Evolutionary conservation across 1,140 invertebrate genomes (phyloP).

Genomic region (Orius laevigatus): DNA sequence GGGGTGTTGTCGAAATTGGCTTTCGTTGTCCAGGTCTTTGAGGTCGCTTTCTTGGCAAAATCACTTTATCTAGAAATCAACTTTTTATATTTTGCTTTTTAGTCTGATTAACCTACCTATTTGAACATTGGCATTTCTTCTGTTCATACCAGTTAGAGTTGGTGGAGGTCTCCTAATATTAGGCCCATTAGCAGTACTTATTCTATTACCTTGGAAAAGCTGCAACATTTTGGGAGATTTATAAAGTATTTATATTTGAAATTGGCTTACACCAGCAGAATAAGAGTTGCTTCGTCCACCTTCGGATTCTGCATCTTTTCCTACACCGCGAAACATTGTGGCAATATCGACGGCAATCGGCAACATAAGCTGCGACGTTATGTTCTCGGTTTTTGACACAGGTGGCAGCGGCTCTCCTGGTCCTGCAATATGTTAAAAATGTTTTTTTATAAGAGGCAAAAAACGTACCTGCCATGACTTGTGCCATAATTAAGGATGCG

Average conservation of each 20-base stretch:
- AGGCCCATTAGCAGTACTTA: neutral
- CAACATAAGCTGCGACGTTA: constrained; percentile 37
- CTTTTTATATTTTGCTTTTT: neutral
- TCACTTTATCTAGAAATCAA: neutral
- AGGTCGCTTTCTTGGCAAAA: neutral
- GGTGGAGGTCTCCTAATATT: constrained; percentile 10
- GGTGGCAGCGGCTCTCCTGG: constrained; percentile 9
- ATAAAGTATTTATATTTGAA: neutral
- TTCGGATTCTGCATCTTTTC: constrained; percentile 8
- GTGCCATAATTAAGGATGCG: constrained; percentile 40
- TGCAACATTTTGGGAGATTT: neutral
- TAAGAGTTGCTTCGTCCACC: neutral
- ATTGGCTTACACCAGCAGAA: neutral
- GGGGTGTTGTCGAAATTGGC: neutral
- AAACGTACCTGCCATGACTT: constrained; percentile 28
- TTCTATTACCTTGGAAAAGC: neutral
- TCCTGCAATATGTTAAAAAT: constrained; percentile 3
- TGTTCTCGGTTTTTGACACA: constrained; percentile 24
- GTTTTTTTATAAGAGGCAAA: neutral
- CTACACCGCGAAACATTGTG: constrained; percentile 33
- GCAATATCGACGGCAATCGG: constrained; percentile 46
- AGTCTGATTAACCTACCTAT: constrained; percentile 3
- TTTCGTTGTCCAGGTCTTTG: constrained; percentile 2
- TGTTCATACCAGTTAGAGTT: constrained; percentile 10
- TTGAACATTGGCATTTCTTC: constrained; percentile 15